These are phyloP conservation scores for Iselma pallidipennis DNA, from an alignment of 2,888 invertebrate species.

Conservation along the genomic window DNA sequence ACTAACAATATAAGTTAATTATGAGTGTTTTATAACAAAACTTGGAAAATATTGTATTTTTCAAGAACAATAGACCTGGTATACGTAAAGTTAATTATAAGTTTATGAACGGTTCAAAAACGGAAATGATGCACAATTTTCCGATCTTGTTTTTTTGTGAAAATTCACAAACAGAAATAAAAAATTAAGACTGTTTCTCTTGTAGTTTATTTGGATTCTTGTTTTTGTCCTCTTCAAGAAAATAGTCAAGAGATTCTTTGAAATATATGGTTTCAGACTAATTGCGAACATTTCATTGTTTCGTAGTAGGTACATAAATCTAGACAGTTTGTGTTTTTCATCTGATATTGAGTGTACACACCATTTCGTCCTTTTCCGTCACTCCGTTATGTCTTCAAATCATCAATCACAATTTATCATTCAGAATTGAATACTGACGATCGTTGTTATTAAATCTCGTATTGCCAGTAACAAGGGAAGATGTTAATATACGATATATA, in stretches of 20 bases:
- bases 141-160: background rate
- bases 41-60: background rate
- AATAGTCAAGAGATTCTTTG: too few relatives aligned
- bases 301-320: too few relatives aligned
- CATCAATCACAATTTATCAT: slow-evolving; percentile 3
- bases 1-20: background rate
- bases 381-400: background rate
- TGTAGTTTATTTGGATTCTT: background rate
- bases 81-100: slow-evolving; percentile 1
- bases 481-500: slow-evolving; percentile 25
- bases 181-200: background rate
- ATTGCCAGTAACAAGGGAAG: slow-evolving; percentile 14
- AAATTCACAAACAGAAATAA: background rate
- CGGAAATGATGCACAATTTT: background rate
- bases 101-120: background rate
- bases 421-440: background rate
- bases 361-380: too few relatives aligned
- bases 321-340: too few relatives aligned
- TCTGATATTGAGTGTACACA: too few relatives aligned
- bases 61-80: background rate
- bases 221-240: too few relatives aligned
- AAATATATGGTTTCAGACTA: too few relatives aligned
- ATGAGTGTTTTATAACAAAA: background rate
- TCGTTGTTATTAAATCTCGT: slow-evolving; percentile 25
- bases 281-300: too few relatives aligned